These are phyloP conservation scores for Silurus aristotelis DNA, from an alignment of 2,797 vertebrate genomes.

Conservation along the genomic window DNA sequence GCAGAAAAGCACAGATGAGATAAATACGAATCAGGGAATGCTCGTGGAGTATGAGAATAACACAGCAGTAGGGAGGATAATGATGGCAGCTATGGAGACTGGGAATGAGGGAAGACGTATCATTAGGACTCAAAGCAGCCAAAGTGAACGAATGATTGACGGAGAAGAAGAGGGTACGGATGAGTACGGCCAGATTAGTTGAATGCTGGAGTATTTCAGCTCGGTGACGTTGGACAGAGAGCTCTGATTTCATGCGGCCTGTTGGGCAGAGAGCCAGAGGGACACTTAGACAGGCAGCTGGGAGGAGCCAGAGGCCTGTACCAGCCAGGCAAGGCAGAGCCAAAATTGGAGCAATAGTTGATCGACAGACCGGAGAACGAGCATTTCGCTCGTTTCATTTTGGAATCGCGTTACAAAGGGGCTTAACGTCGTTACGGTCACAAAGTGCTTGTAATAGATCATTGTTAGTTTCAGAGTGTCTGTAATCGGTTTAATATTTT, in stretches of 20 bases:
- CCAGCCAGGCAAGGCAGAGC: constrained; percentile 9
- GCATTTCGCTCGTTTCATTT: not conserved
- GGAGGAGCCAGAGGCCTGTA: constrained; percentile 9
- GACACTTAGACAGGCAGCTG: constrained; percentile 69
- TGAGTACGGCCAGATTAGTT: constrained; percentile 45
- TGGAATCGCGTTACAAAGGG: not conserved
- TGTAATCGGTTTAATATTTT: not conserved
- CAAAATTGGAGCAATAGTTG: not conserved
- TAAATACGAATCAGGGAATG: not conserved
- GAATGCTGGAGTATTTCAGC: constrained; percentile 48
- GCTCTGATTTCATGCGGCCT: constrained; percentile 38
- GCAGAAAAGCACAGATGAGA: not conserved
- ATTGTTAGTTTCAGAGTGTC: not conserved
- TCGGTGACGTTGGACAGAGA: constrained; percentile 43
- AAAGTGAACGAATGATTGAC: constrained; percentile 38
- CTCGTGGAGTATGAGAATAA: not conserved
- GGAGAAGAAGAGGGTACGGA: constrained; percentile 31
- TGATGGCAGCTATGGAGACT: not conserved
- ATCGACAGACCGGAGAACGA: constrained; percentile 1
- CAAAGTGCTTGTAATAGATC: constrained; percentile 9
- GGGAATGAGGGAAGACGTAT: constrained; percentile 44
- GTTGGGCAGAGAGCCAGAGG: constrained; percentile 67
- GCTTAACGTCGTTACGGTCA: not conserved
- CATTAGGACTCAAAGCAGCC: constrained; percentile 37
- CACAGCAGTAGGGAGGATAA: not conserved